phyloP scores from a whole-genome alignment of 1,140 invertebrate genomes.

The Diuraphis noxia region DNA sequence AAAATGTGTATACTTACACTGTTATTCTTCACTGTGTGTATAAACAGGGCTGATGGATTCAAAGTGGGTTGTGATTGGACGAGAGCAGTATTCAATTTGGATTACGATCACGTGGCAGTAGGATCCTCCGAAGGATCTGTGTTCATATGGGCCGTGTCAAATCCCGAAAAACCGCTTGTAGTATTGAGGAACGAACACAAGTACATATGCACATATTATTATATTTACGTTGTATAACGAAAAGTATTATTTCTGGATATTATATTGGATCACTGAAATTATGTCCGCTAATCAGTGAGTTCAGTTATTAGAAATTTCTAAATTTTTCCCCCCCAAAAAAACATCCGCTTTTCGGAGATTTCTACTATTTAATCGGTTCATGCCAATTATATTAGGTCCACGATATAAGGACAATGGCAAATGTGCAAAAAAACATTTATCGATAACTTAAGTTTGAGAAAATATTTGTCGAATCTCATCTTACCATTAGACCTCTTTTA shows the following conservation, averaged over 20 bases:
- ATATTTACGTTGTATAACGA: no score
- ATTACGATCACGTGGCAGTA: constrained; percentile 83
- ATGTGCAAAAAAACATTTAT: neutral
- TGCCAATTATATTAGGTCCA: no score
- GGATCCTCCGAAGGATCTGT: constrained; percentile 89
- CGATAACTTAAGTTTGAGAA: neutral
- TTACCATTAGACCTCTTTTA: neutral
- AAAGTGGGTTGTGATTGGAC: constrained; percentile 94
- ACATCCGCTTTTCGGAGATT: no score
- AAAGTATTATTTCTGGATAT: no score
- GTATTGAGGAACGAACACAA: constrained; percentile 81
- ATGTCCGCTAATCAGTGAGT: no score
- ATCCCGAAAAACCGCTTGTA: constrained; percentile 75
- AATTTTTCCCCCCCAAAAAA: no score
- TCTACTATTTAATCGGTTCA: neutral
- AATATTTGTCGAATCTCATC: neutral
- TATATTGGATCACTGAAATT: no score
- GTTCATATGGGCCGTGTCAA: constrained; percentile 86
- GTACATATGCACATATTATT: constrained; percentile 63
- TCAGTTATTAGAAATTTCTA: no score
- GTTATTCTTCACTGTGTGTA: neutral
- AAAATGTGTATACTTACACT: neutral
- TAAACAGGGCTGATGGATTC: constrained; percentile 85
- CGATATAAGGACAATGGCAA: neutral
- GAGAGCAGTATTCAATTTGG: constrained; percentile 88